Percentiles rank a stretch among this genome's conserved stretches.
These are phyloP conservation scores for Lepidocyrtinus sp. DNA, from an alignment of 2,888 invertebrate species.

Conservation along the genomic window DNA sequence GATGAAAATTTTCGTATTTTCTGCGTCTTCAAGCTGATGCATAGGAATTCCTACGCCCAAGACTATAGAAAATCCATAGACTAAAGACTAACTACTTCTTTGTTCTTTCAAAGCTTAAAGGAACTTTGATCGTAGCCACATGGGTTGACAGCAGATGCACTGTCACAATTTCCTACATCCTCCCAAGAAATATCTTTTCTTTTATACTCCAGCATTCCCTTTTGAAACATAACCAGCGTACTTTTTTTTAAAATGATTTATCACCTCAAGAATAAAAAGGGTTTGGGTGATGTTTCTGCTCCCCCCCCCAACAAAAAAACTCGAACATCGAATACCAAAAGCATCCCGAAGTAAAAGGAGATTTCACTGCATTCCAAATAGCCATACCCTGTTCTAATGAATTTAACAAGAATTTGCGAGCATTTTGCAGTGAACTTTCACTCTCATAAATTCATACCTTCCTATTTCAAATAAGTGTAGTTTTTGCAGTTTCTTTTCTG, in stretches of 20 bases:
- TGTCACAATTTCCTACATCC: constrained; percentile 32
- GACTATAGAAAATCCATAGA: neutral
- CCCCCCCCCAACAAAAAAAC: neutral
- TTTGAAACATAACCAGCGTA: neutral
- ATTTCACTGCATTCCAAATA: neutral
- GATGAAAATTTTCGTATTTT: neutral
- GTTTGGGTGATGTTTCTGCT: no score
- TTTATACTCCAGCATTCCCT: neutral
- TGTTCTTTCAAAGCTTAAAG: no score
- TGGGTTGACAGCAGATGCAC: constrained; percentile 54
- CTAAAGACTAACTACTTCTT: neutral
- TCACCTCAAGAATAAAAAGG: neutral
- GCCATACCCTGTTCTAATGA: constrained; percentile 22
- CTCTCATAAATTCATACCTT: neutral
- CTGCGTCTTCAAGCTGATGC: no score
- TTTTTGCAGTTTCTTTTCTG: neutral
- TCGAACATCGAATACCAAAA: neutral
- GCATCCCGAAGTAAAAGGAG: neutral
- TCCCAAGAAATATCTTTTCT: neutral
- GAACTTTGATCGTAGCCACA: constrained; percentile 33
- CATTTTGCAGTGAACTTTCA: neutral
- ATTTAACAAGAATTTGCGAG: constrained; percentile 22
- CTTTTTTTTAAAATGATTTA: neutral
- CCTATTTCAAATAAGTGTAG: neutral
- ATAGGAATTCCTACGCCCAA: neutral